Evolutionary conservation across 2,888 invertebrate species (phyloP).

Genomic region (Antitype chi): DNA sequence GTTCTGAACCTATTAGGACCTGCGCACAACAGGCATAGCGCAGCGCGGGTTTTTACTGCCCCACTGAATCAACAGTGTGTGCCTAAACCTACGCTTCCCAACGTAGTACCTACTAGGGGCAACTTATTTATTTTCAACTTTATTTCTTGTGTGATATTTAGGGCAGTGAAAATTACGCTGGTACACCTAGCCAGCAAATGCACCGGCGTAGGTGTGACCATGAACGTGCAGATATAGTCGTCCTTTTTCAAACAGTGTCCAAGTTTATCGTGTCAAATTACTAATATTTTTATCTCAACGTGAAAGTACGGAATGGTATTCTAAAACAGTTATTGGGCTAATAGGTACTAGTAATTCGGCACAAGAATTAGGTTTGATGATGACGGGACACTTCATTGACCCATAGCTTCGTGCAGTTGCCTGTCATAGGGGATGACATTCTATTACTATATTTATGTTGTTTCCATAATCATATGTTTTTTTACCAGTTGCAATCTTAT

Average conservation of each 20-base stretch:
- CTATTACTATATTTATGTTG: not conserved
- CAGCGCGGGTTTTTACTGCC: not conserved
- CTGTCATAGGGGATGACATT: not conserved
- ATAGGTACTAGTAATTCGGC: slow-evolving; percentile 17
- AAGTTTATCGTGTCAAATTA: slow-evolving; percentile 1
- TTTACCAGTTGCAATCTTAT: slow-evolving; percentile 32
- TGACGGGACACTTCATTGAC: slow-evolving; percentile 7
- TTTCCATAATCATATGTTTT: slow-evolving; percentile 27
- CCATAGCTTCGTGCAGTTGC: slow-evolving; percentile 15
- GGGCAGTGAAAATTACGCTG: not conserved
- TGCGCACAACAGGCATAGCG: not conserved
- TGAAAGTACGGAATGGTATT: slow-evolving; percentile 3
- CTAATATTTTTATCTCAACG: slow-evolving; percentile 1
- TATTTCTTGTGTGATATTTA: not conserved
- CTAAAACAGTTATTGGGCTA: slow-evolving; percentile 3
- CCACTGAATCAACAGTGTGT: not conserved
- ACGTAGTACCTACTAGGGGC: too few species aligned
- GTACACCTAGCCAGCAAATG: not conserved
- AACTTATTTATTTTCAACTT: not conserved
- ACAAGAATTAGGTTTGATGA: not conserved
- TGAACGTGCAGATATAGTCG: slow-evolving; percentile 13
- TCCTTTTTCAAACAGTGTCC: slow-evolving; percentile 6
- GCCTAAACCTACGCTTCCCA: too few species aligned
- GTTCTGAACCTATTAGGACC: not conserved
- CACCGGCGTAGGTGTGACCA: not conserved